Conservation (phyloP, 2,888 invertebrate species). For the Lepidochrysops patricia region DNA sequence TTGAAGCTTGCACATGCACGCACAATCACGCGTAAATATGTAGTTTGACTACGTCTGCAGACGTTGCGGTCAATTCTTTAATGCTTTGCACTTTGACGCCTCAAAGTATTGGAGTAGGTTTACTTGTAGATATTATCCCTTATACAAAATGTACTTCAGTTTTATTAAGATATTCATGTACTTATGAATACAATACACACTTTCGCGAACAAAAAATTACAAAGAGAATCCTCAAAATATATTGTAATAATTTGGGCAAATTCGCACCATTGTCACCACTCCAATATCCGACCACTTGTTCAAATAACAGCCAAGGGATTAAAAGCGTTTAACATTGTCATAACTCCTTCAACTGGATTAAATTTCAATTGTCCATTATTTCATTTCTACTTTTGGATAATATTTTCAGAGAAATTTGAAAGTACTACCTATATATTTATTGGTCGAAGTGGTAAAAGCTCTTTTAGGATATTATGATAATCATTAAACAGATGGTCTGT, state of each 20-base stretch:
- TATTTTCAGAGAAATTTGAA: background rate
- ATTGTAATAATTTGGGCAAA: conserved; percentile 6
- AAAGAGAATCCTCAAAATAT: conserved; percentile 3
- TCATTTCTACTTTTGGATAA: background rate
- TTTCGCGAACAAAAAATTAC: background rate
- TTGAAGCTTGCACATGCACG: no score
- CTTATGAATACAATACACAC: background rate
- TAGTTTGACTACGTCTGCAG: no score
- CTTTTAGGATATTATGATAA: no score
- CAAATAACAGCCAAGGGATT: conserved; percentile 16
- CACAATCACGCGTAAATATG: no score
- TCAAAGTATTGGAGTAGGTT: no score
- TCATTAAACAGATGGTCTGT: no score
- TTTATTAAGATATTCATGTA: background rate
- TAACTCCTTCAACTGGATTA: no score
- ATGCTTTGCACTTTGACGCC: no score
- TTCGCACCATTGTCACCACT: background rate
- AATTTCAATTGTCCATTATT: background rate
- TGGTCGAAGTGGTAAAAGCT: no score
- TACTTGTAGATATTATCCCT: no score
- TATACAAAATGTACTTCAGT: background rate
- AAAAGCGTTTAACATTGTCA: conserved; percentile 12
- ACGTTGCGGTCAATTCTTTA: no score
- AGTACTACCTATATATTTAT: no score
- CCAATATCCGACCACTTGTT: background rate